Evolutionary conservation across 64 coral and sea anemone genomes (phyloP), one percentile per base, ranked within the genome.

Genomic region (Dendronephthya gigantea): DNA sequence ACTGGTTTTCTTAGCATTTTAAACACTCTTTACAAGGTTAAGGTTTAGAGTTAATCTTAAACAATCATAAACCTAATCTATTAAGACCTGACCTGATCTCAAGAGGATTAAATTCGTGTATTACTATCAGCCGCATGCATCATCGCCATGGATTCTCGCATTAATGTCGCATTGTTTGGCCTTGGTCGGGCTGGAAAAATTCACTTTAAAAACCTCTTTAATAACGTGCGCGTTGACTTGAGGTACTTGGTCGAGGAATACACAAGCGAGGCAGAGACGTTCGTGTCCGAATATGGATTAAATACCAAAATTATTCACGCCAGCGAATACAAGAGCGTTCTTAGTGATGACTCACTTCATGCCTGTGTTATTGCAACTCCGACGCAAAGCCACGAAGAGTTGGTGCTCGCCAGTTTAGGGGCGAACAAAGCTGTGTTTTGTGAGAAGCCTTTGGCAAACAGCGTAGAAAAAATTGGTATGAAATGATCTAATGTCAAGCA

Each of bases 381-480:
- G 25, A 98, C 95, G 23, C 22, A 29, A 11, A 83, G 75, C 49
- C 95, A 98, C 45, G 89, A 93, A 32, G 69, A 93, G 3, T 52
- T 85, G 35, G 89, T 93, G 2, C 5, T 98, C 35, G 74, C 23
- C n/a, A 89, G 87, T 34, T 87, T 98, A 79, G 55, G 68, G 47
- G 92, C 92, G 8, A 87, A 87, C 22, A 98, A 98, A 90, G 92
- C 95, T 10, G 92, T 98, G 66, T 93, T 98, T 29, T 98, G 95
- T 76, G 95, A 98, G 81, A 98, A 98, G 51, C 95, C 95, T 16
- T 35, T 98, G 36, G 89, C 95, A 10, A 89, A 48, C 3, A 87
- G 28, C 29, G 9, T 87, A 0, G 90, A 88, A 82, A 87, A 89
- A 8, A 93, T 89, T 50, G 92, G 95, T 98, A 79, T 36, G 72